phyloP scores from a whole-genome alignment of 2,888 invertebrate genomes.

The Ophion slaviceki region DNA sequence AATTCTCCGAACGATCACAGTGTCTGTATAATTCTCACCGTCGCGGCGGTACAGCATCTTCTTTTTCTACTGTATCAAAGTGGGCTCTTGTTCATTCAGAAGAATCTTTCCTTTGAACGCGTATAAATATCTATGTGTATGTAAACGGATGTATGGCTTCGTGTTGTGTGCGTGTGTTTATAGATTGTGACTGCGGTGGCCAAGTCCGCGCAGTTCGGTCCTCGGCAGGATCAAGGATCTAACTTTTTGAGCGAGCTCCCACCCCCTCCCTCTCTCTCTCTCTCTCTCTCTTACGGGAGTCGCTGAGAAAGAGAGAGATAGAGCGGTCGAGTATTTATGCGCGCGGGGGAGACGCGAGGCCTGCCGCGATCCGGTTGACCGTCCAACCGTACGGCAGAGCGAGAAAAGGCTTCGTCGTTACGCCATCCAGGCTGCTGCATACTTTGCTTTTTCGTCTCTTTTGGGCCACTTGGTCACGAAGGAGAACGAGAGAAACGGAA shows the following conservation, averaged over 20 bases:
- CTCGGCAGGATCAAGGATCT: conserved; percentile 69
- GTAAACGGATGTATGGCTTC: conserved; percentile 13
- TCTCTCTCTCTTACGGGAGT: conserved; percentile 69
- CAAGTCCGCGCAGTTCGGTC: conserved; percentile 31
- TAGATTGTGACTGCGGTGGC: conserved; percentile 20
- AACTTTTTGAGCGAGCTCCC: conserved; percentile 73
- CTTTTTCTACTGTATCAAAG: conserved; percentile 32
- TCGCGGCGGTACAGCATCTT: conserved; percentile 24
- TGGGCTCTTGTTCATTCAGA: conserved; percentile 60
- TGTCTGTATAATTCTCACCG: conserved; percentile 14
- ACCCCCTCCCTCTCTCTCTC: not conserved
- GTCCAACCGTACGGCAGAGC: conserved; percentile 33
- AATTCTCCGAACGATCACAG: not conserved
- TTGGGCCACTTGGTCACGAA: conserved; percentile 47
- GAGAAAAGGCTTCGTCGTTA: conserved; percentile 76
- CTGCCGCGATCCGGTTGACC: conserved; percentile 44
- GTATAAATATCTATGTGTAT: conserved; percentile 18
- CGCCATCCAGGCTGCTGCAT: conserved; percentile 80
- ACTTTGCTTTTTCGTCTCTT: conserved; percentile 76
- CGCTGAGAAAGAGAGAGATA: conserved; percentile 41
- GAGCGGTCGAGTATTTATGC: conserved; percentile 70
- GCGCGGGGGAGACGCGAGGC: conserved; percentile 41
- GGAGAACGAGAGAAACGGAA: conserved; percentile 41
- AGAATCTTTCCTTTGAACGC: conserved; percentile 44
- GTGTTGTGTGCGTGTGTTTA: conserved; percentile 20